Evolutionary conservation across 1,140 invertebrate species (phyloP).

Genomic region (Cotesia glomerata): DNA sequence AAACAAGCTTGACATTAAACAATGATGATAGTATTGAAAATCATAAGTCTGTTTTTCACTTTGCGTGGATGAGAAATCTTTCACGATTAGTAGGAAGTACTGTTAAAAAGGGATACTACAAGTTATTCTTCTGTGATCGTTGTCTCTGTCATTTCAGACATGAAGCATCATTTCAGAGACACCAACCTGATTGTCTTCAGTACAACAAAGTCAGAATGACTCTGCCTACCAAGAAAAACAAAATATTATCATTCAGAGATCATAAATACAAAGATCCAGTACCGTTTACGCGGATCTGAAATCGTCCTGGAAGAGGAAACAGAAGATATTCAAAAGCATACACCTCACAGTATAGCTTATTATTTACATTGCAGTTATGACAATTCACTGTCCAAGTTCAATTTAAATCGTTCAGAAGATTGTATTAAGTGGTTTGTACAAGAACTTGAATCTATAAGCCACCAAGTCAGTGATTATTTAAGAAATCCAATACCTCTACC

Average conservation of each 20-base stretch:
- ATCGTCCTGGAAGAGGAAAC: slow-evolving; percentile 13
- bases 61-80: slow-evolving; percentile 7
- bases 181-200: not conserved
- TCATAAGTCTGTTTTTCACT: not conserved
- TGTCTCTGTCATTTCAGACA: slow-evolving; percentile 3
- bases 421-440: no score
- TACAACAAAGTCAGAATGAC: slow-evolving; percentile 1
- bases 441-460: no score
- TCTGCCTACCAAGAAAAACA: not conserved
- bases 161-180: not conserved
- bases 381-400: no score
- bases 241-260: not conserved
- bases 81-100: not conserved
- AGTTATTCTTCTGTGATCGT: slow-evolving; percentile 3
- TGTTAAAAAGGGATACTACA: not conserved
- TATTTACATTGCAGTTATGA: no score
- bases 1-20: no score
- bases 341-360: no score
- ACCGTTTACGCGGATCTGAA: slow-evolving; percentile 33
- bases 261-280: not conserved
- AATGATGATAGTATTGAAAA: not conserved
- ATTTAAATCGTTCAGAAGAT: no score
- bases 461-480: no score
- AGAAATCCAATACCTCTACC: no score
- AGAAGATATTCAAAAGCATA: not conserved